Evolutionary conservation across 2,113 vertebrate genomes (phyloP).

Genomic region (Mobula birostris): DNA sequence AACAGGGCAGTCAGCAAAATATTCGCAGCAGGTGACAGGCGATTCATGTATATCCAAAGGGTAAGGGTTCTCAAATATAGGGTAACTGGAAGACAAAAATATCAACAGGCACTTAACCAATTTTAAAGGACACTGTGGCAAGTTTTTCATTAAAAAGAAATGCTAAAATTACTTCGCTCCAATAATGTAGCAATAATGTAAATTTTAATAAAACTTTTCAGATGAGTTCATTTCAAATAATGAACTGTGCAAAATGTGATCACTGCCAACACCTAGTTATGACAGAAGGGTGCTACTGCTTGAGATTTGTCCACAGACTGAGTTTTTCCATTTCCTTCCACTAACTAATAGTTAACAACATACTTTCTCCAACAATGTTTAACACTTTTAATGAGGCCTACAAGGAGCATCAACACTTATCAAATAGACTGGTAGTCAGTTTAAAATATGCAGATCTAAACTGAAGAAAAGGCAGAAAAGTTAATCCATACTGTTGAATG

Average conservation of each 20-base stretch:
- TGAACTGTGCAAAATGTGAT: not conserved
- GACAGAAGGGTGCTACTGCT: not conserved
- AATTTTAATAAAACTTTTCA: not conserved
- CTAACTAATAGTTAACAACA: not conserved
- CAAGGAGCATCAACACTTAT: not conserved
- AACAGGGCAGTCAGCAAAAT: conserved; percentile 92
- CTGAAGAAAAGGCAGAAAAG: not conserved
- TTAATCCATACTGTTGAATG: not conserved
- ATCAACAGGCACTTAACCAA: not conserved
- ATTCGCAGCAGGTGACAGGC: conserved; percentile 97
- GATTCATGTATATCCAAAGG: conserved; percentile 95
- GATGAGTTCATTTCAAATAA: not conserved
- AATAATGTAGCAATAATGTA: not conserved
- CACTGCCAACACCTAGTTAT: not conserved
- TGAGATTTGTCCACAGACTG: not conserved
- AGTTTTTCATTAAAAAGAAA: not conserved
- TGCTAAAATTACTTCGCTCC: not conserved
- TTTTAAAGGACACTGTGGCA: not conserved
- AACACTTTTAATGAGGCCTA: not conserved
- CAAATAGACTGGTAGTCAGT: not conserved
- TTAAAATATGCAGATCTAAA: not conserved
- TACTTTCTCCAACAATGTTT: not conserved
- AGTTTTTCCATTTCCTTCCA: not conserved
- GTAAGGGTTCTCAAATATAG: conserved; percentile 98
- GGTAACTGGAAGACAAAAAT: conserved; percentile 68